phyloP scores from a whole-genome alignment of 53 echinoderm and acorn worm genomes.

The Mesocentrotus franciscanus region DNA sequence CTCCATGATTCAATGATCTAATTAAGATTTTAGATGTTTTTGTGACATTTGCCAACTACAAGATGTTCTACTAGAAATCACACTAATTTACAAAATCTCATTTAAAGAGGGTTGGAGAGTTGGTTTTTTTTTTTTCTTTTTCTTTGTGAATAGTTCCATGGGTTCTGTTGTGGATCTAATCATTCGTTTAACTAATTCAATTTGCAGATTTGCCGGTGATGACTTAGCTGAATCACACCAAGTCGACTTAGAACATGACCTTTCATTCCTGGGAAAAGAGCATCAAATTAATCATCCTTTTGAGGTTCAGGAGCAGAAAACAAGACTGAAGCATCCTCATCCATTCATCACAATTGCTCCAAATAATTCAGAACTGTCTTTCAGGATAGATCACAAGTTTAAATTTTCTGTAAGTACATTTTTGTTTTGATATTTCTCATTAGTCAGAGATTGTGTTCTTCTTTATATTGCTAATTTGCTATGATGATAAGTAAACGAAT shows the following conservation, averaged over 20 bases:
- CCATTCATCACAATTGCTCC: not conserved
- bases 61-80: no score
- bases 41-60: no score
- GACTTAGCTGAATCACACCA: not conserved
- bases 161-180: not conserved
- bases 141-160: not conserved
- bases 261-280: not conserved
- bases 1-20: no score
- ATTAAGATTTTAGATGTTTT: no score
- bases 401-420: slow-evolving; percentile 43
- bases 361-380: slow-evolving; percentile 46
- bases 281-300: slow-evolving; percentile 32
- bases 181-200: not conserved
- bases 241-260: not conserved
- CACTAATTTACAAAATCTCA: no score
- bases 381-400: slow-evolving; percentile 4
- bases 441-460: not conserved
- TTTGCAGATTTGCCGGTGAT: slow-evolving; percentile 14
- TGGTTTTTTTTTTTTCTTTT: not conserved
- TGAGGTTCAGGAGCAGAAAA: not conserved
- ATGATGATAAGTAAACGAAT: no score
- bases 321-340: not conserved
- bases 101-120: no score
- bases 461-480: no score
- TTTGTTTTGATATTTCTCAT: not conserved